Evolutionary conservation across 2,797 vertebrate species (phyloP).

Genomic region (Apogon talboti): DNA sequence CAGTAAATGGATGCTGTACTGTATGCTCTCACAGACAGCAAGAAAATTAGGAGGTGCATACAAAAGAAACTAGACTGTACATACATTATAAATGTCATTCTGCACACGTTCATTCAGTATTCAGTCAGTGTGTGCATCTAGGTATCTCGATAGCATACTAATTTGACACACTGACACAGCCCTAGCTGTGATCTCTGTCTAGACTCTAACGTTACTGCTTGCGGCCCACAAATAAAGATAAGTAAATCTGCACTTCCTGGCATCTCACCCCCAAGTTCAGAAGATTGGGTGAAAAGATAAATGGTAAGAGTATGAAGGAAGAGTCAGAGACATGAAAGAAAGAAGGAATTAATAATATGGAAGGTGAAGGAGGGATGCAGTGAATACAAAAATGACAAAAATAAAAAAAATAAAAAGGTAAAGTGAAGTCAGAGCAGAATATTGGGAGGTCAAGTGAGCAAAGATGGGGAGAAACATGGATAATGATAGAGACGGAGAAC

Average conservation of each 20-base stretch:
- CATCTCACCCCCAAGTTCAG: conserved; percentile 28
- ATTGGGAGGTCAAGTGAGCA: conserved; percentile 52
- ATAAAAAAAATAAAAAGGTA: neutral
- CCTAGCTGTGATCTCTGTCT: conserved; percentile 39
- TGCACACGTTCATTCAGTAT: conserved; percentile 30
- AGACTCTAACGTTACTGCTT: conserved; percentile 46
- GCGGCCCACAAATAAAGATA: conserved; percentile 49
- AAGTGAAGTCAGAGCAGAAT: conserved; percentile 6
- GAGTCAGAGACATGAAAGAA: conserved; percentile 15
- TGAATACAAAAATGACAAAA: conserved; percentile 25
- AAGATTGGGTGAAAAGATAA: conserved; percentile 21
- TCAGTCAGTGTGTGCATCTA: conserved; percentile 37
- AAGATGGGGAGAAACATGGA: conserved; percentile 21
- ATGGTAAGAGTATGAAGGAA: conserved; percentile 9
- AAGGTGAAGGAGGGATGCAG: conserved; percentile 19
- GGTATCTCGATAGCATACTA: conserved; percentile 46
- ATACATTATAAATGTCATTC: conserved; percentile 54
- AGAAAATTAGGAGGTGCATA: neutral
- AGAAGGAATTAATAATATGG: neutral
- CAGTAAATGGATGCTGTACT: neutral
- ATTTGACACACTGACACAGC: conserved; percentile 40
- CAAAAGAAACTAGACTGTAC: conserved; percentile 12
- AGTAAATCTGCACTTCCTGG: conserved; percentile 50
- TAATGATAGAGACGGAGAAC: conserved; percentile 56
- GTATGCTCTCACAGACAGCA: neutral